Evolutionary conservation across 2,113 vertebrate genomes (phyloP), one percentile per base, ranked within the genome.

Genomic region (Nestor notabilis): DNA sequence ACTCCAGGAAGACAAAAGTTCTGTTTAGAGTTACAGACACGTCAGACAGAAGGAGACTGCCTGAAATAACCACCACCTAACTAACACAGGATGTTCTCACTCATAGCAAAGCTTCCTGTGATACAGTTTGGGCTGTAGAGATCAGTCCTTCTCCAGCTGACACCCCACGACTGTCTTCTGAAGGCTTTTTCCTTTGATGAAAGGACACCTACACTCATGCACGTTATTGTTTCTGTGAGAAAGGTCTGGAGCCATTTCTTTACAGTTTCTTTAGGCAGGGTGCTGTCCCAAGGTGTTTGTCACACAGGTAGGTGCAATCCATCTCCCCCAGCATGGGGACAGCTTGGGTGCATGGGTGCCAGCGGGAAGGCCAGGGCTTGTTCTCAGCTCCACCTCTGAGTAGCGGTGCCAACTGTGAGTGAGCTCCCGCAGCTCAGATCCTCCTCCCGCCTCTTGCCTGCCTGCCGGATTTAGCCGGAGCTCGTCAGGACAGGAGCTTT

Each of bases 321-420:
- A 65, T 21, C 66, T 2, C 1, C n/a, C 12, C 3, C 23, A 21
- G 55, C 71, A 10, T 35, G 75, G 66, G 29, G 92, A 79, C 95
- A 95, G 94, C 85, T 68, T 68, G 53, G 75, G 5, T 3, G 77
- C 50, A 50, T 56, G 3, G 53, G 93, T 13, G 82, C n/a, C 74
- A 90, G 91, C 37, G 83, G 5, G 56, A 64, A 37, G 86, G 55
- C 71, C 82, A 37, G 44, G 44, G 37, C 47, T 12, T 53, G 31
- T 75, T 93, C 88, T 80, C 88, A 60, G 61, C 92, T 94, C 94
- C 66, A 37, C 49, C 49, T n/a, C 24, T 39, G 66, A 79, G 76
- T 5, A 3, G 56, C 0, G 9, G 5, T 4, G 78, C 58, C 82
- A 90, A 61, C 82, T 43, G 77, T 3, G 11, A 83, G 69, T 2